Evolutionary conservation across 2,888 invertebrate species (phyloP).

Genomic region (Hemistola chrysoprasaria): DNA sequence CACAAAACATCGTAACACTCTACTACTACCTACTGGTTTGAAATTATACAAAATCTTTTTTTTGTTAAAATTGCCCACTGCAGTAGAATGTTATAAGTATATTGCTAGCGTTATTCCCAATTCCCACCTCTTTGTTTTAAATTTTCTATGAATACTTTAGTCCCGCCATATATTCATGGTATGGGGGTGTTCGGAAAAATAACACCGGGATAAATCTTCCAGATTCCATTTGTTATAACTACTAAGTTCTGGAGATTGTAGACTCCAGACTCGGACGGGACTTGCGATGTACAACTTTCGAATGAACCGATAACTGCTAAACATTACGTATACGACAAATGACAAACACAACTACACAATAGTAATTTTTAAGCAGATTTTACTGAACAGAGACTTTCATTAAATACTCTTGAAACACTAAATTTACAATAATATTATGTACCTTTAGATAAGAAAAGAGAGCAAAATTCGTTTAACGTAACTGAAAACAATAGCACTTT

Average conservation of each 20-base stretch:
- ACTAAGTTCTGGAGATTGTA: slow-evolving; percentile 51
- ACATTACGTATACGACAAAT: slow-evolving; percentile 26
- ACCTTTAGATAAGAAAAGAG: slow-evolving; percentile 4
- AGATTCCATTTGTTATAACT: slow-evolving; percentile 68
- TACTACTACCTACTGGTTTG: not conserved
- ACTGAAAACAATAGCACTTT: slow-evolving; percentile 26
- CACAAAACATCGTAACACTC: slow-evolving; percentile 22
- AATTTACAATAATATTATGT: too few species aligned
- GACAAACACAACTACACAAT: slow-evolving; percentile 21
- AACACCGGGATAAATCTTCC: slow-evolving; percentile 57
- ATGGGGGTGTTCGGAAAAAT: slow-evolving; percentile 56
- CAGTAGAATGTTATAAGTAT: too few species aligned
- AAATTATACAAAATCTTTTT: too few species aligned
- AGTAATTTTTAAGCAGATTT: slow-evolving; percentile 23
- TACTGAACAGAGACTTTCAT: slow-evolving; percentile 5
- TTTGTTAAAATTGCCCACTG: too few species aligned
- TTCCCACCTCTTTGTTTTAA: too few species aligned
- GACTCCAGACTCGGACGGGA: slow-evolving; percentile 48
- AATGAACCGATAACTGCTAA: slow-evolving; percentile 35
- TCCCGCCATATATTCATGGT: slow-evolving; percentile 62
- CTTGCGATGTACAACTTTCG: slow-evolving; percentile 40
- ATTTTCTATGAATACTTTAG: slow-evolving; percentile 67
- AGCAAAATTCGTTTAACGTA: slow-evolving; percentile 9
- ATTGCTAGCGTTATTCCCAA: too few species aligned
- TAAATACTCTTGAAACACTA: not conserved